phyloP scores from a whole-genome alignment of 2,113 vertebrate genomes.

The Nesogale talazaci region DNA sequence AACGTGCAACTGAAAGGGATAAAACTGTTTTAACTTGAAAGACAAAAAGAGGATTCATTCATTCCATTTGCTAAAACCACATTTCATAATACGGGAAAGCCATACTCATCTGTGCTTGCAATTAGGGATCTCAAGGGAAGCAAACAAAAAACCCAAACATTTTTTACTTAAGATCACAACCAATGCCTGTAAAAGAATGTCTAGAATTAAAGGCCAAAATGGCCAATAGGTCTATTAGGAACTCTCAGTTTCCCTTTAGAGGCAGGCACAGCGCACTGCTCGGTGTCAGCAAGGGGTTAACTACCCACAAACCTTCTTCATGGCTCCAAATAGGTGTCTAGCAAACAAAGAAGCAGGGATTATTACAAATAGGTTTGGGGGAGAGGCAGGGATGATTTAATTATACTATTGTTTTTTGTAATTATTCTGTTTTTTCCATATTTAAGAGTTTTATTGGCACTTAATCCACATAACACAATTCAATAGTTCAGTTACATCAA shows the following conservation, averaged over 20 bases:
- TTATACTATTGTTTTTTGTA: no score
- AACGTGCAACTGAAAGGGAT: neutral
- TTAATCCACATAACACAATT: no score
- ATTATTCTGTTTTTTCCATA: no score
- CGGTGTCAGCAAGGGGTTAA: conserved; percentile 20
- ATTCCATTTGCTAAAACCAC: neutral
- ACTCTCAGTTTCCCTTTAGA: conserved; percentile 29
- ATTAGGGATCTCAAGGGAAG: conserved; percentile 45
- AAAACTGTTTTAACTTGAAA: conserved; percentile 1
- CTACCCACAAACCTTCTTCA: conserved; percentile 10
- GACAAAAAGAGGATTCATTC: conserved; percentile 19
- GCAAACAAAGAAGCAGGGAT: neutral
- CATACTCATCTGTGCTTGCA: neutral
- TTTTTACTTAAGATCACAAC: conserved; percentile 41
- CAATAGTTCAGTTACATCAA: no score
- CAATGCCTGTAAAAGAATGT: neutral
- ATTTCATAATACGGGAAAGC: conserved; percentile 15
- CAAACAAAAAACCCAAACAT: neutral
- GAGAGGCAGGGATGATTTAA: no score
- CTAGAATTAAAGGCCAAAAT: neutral
- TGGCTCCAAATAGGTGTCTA: neutral
- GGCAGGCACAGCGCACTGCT: neutral
- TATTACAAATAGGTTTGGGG: neutral
- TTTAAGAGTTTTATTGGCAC: no score
- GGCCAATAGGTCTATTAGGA: conserved; percentile 5